Evolutionary conservation across 2,888 invertebrate species (phyloP).

Genomic region (Dicroscelio sp.): DNA sequence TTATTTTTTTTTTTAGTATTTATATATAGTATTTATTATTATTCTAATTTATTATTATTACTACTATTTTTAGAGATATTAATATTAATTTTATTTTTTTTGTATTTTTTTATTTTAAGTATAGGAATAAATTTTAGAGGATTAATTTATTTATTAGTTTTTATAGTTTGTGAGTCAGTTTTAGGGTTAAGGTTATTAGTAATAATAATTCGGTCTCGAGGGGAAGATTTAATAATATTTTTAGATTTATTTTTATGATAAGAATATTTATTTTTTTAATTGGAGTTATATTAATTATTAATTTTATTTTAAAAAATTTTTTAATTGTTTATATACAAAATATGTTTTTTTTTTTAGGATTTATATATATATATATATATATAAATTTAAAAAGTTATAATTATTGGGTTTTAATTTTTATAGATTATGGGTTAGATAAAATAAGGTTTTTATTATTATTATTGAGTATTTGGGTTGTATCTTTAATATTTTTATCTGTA

Average conservation of each 20-base stretch:
- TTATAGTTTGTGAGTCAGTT: slow-evolving; percentile 94
- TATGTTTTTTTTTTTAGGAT: slow-evolving; percentile 41
- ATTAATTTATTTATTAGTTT: slow-evolving; percentile 92
- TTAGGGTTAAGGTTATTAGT: slow-evolving; percentile 93
- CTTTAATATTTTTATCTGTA: slow-evolving; percentile 92
- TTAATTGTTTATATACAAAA: slow-evolving; percentile 47
- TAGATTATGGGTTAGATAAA: slow-evolving; percentile 66
- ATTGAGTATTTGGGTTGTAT: slow-evolving; percentile 93
- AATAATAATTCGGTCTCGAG: slow-evolving; percentile 93
- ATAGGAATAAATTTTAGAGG: slow-evolving; percentile 90
- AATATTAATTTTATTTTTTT: slow-evolving; percentile 92
- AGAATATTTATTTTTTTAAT: slow-evolving; percentile 92
- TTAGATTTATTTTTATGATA: slow-evolving; percentile 83
- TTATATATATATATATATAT: slow-evolving; percentile 40
- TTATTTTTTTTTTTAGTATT: slow-evolving; percentile 84
- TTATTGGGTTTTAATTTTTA: background rate
- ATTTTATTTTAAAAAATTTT: slow-evolving; percentile 45
- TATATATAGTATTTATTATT: too few species aligned
- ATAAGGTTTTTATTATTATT: slow-evolving; percentile 74
- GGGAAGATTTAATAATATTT: slow-evolving; percentile 91
- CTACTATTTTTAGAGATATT: slow-evolving; percentile 93
- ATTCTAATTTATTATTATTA: too few species aligned
- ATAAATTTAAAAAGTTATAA: slow-evolving; percentile 51
- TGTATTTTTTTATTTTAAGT: slow-evolving; percentile 80
- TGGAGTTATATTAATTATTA: slow-evolving; percentile 90